These are phyloP conservation scores for Eilema griseolum DNA, from an alignment of 2,888 invertebrate genomes.

Conservation along the genomic window DNA sequence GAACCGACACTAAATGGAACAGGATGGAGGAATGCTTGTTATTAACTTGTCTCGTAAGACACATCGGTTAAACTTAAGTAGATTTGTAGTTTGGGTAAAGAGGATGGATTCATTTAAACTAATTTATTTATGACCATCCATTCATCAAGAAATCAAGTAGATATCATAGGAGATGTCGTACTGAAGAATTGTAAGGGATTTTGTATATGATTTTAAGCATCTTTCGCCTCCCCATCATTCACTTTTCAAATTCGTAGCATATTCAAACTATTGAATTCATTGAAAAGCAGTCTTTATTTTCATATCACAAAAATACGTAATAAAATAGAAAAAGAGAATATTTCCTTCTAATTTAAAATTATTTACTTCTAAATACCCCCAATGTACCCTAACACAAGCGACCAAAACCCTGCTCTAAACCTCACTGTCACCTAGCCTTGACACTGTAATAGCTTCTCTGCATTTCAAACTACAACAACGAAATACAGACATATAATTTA, in stretches of 20 bases:
- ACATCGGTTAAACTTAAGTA: slow-evolving; percentile 10
- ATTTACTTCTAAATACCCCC: slow-evolving; percentile 21
- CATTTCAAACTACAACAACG: slow-evolving; percentile 45
- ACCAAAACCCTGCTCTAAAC: slow-evolving; percentile 58
- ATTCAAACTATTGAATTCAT: no score
- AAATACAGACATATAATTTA: slow-evolving; percentile 26
- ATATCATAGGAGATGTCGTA: not conserved
- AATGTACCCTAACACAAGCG: slow-evolving; percentile 37
- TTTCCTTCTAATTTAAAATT: not conserved
- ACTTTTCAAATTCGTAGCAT: no score
- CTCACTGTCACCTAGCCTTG: slow-evolving; percentile 60
- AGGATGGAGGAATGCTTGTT: slow-evolving; percentile 24
- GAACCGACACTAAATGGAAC: slow-evolving; percentile 52
- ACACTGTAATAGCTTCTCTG: slow-evolving; percentile 58
- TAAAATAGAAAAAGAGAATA: not conserved
- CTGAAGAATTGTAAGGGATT: not conserved
- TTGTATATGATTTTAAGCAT: not conserved
- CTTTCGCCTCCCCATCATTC: no score
- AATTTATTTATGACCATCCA: not conserved
- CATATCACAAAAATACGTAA: not conserved
- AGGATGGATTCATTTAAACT: not conserved
- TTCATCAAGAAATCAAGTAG: not conserved
- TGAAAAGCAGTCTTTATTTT: no score
- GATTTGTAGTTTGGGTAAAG: slow-evolving; percentile 2
- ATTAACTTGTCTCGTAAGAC: slow-evolving; percentile 16